A percentile compares a stretch with the other conserved stretches of the same genome.
These are phyloP conservation scores for Thymelicus sylvestris DNA, from an alignment of 2,888 invertebrate species.

Conservation along the genomic window DNA sequence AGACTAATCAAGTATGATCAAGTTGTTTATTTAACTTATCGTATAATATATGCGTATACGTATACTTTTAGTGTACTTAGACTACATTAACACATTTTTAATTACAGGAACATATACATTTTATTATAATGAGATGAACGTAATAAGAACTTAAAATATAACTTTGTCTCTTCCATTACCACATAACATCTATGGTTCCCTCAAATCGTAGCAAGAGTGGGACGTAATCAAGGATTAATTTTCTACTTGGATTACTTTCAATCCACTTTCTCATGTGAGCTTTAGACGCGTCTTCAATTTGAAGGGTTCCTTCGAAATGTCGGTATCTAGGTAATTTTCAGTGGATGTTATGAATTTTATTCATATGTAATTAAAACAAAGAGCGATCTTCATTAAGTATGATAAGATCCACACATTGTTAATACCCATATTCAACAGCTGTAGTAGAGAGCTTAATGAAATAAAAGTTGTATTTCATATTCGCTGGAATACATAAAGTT, in stretches of 20 bases:
- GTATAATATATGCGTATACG: too few species aligned
- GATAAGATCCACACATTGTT: not conserved
- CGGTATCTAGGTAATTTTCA: slow-evolving; percentile 40
- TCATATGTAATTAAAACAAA: slow-evolving; percentile 16
- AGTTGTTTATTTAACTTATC: too few species aligned
- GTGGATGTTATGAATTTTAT: slow-evolving; percentile 43
- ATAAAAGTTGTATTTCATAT: too few species aligned
- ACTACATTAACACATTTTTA: too few species aligned
- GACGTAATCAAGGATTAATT: slow-evolving; percentile 83
- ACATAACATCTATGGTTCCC: slow-evolving; percentile 54
- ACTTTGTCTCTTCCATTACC: slow-evolving; percentile 34
- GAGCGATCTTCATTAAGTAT: not conserved
- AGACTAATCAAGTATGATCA: too few species aligned
- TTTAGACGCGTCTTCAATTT: slow-evolving; percentile 75
- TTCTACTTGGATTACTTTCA: slow-evolving; percentile 84
- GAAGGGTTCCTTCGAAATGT: slow-evolving; percentile 59
- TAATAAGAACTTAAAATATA: not conserved
- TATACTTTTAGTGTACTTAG: too few species aligned
- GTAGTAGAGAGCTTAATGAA: too few species aligned
- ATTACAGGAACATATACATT: too few species aligned
- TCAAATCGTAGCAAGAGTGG: slow-evolving; percentile 65
- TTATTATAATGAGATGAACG: not conserved
- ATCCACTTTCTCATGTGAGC: slow-evolving; percentile 75
- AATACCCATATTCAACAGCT: not conserved
- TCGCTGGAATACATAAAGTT: too few species aligned